phyloP scores from a whole-genome alignment of 2,888 invertebrate species.

The Acleris literana region DNA sequence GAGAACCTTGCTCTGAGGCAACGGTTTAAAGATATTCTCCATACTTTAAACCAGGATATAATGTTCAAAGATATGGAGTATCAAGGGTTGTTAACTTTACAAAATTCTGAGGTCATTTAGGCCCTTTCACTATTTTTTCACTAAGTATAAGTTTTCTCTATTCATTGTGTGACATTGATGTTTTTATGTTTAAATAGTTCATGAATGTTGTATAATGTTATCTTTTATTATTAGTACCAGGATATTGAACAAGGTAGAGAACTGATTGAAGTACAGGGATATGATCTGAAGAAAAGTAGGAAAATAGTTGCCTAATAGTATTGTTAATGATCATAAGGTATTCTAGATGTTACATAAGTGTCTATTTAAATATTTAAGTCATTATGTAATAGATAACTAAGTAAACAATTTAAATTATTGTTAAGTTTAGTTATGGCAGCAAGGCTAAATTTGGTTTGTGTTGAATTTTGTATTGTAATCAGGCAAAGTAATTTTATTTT shows the following conservation, averaged over 20 bases:
- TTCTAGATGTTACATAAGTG: too few species aligned
- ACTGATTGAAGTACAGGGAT: conserved; percentile 28
- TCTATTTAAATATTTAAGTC: too few species aligned
- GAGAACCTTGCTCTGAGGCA: conserved; percentile 93
- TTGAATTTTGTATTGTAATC: too few species aligned
- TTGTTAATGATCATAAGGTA: too few species aligned
- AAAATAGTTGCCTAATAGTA: not conserved
- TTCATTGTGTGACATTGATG: conserved; percentile 3
- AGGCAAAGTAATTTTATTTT: too few species aligned
- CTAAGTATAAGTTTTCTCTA: not conserved
- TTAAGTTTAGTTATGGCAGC: too few species aligned
- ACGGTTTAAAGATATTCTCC: conserved; percentile 91
- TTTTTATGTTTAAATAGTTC: too few species aligned
- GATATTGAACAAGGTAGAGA: conserved; percentile 14
- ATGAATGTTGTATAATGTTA: too few species aligned
- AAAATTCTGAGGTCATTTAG: conserved; percentile 73
- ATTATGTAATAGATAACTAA: too few species aligned
- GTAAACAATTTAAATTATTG: too few species aligned
- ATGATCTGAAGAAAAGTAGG: conserved; percentile 12
- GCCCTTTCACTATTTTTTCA: not conserved
- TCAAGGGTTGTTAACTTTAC: conserved; percentile 69
- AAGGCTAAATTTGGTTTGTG: too few species aligned
- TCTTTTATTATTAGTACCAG: not conserved
- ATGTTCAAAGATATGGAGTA: conserved; percentile 90
- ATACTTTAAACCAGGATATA: conserved; percentile 91